Base-by-base conservation (phyloP, 2,888 invertebrate species). In the Drosophila algonquin region DNA sequence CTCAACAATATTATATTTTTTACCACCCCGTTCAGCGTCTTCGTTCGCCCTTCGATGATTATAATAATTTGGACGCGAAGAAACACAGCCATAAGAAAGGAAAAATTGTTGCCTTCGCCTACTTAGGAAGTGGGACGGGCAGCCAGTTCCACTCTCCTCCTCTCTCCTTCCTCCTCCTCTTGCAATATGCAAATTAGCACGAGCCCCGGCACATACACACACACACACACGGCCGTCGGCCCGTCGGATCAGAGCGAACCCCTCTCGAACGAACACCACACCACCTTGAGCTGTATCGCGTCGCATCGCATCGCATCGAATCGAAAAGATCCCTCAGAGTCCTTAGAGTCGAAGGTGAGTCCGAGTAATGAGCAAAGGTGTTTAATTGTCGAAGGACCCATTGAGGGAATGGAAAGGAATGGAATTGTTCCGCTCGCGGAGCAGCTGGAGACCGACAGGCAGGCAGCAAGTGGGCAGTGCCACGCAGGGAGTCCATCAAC, bases 121-220 rank as follows among this genome's bases (percentile, higher is more conserved):
- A 52, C 32, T 56, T 57, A 62, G 68, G 68, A 68, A 68, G 68
- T 68, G 68, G 68, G 68, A 62, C 45, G 68, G 47, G 44, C 60
- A 30, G 48, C 58, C 58, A 58, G 47, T 35, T 48, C 58, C 58
- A 68, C 61, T 74, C 27, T 40, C 40, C 14, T 14, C 5, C 2
- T 40, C 63, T 62, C 58, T 63, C 62, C 44, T 45, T 58, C 35
- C 18, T 21, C 30, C 47, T 50, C 35, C 55, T 40, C 50, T 58
- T 85, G 83, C 82, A 87, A 80, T 83, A 83, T 83, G 83, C 86
- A 83, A 83, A 83, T 83, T 60, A 87, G 82, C 74, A 75, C 80
- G 70, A 75, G 75, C 68, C 80, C 67, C 46, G 50, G 60, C 54
- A 54, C 32, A 32, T 10, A 32, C 9, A 24, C 48, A 55, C 47